Evolutionary conservation across 1,140 invertebrate genomes (phyloP).

Genomic region (Saccostrea echinata): DNA sequence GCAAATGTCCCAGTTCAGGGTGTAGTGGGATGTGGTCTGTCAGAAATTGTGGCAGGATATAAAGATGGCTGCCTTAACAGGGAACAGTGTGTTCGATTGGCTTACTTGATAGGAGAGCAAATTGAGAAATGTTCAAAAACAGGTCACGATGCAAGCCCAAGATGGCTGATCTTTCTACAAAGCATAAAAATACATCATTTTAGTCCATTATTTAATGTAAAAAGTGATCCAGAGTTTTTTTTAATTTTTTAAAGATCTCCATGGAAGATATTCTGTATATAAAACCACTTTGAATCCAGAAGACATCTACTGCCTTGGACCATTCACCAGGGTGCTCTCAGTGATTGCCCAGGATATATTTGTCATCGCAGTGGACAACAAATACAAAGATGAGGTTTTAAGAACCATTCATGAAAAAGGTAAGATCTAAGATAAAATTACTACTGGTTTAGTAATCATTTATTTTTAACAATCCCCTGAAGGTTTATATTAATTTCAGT

Average conservation of each 20-base stretch:
- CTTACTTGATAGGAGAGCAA: conserved; percentile 50
- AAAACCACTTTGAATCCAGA: conserved; percentile 30
- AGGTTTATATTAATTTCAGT: no score
- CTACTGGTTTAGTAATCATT: no score
- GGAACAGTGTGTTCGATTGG: conserved; percentile 58
- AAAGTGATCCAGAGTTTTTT: background rate
- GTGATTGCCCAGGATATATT: conserved; percentile 38
- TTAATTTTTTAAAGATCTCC: background rate
- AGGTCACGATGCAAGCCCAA: background rate
- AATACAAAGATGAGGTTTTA: conserved; percentile 34
- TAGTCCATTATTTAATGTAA: no score
- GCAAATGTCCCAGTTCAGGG: conserved; percentile 34
- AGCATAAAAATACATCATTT: background rate
- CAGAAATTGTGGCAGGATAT: conserved; percentile 60
- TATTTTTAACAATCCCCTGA: no score
- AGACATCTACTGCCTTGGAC: conserved; percentile 46
- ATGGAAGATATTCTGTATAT: conserved; percentile 37
- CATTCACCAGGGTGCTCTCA: conserved; percentile 49
- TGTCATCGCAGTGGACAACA: conserved; percentile 30
- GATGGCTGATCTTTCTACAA: background rate
- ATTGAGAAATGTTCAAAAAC: conserved; percentile 31
- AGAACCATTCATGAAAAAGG: conserved; percentile 54
- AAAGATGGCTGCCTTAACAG: conserved; percentile 53
- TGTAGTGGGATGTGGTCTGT: conserved; percentile 53
- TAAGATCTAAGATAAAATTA: background rate